A percentile compares a stretch with the other conserved stretches of the same genome.
Conservation (phyloP, 2,113 vertebrate species). For the Fukomys damarensis region DNA sequence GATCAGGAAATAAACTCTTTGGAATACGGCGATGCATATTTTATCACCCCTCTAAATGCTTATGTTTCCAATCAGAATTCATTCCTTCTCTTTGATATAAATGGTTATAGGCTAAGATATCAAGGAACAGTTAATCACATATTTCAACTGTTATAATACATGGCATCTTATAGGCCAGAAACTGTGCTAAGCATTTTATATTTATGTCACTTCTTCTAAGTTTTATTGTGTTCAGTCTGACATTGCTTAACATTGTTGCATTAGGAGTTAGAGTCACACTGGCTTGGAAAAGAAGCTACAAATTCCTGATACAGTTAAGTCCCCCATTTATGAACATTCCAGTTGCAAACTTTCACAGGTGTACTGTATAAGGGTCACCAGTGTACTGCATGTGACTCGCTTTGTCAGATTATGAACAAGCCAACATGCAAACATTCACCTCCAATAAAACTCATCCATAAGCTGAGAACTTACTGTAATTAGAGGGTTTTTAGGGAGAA, state of each 20-base stretch:
- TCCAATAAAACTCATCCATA: background rate
- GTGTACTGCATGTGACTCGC: background rate
- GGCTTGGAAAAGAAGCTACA: background rate
- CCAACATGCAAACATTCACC: background rate
- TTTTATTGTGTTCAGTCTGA: background rate
- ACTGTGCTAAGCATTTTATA: background rate
- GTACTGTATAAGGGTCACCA: background rate
- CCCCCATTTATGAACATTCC: background rate
- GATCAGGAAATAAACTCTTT: background rate
- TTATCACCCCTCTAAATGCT: background rate
- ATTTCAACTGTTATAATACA: background rate
- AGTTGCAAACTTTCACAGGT: background rate
- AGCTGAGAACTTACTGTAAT: background rate
- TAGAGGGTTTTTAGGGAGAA: background rate
- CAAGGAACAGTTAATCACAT: background rate
- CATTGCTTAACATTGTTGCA: background rate
- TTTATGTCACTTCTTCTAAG: background rate
- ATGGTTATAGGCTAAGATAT: background rate
- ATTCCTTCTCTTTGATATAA: slow-evolving; percentile 31
- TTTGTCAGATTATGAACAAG: background rate
- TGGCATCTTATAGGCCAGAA: background rate
- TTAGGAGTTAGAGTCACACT: background rate
- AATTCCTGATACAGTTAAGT: background rate
- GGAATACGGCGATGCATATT: background rate
- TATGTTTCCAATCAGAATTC: background rate